phyloP scores from a whole-genome alignment of 2,113 vertebrate species.

The Charina bottae region DNA sequence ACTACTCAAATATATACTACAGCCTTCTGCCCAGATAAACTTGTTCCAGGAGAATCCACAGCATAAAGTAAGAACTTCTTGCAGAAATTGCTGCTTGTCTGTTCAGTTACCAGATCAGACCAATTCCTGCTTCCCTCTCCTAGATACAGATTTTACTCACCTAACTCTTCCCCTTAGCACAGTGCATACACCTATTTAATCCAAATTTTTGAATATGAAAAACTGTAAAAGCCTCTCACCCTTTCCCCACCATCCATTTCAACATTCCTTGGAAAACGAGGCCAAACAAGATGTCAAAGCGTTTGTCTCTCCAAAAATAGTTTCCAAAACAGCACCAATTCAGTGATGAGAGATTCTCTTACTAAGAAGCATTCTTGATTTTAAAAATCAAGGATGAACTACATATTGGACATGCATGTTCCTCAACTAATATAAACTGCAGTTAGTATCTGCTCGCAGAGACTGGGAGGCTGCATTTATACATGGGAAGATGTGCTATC shows the following conservation, averaged over 20 bases:
- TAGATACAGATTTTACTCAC: background rate
- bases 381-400: background rate
- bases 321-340: background rate
- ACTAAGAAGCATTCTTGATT: background rate
- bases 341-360: background rate
- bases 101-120: background rate
- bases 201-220: background rate
- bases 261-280: background rate
- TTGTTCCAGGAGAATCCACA: background rate
- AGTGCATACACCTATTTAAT: background rate
- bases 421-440: too few species aligned
- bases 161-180: background rate
- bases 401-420: too few species aligned
- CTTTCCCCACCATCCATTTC: background rate
- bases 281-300: background rate
- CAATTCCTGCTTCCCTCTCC: background rate
- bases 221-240: background rate
- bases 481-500: too few species aligned
- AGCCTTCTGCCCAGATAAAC: background rate
- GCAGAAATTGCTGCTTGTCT: background rate
- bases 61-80: background rate
- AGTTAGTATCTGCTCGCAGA: too few species aligned
- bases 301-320: background rate
- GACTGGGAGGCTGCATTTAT: too few species aligned
- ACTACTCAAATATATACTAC: background rate